These are phyloP conservation scores for Mystacornis crossleyi DNA, from an alignment of 2,113 vertebrate species.

Conservation along the genomic window DNA sequence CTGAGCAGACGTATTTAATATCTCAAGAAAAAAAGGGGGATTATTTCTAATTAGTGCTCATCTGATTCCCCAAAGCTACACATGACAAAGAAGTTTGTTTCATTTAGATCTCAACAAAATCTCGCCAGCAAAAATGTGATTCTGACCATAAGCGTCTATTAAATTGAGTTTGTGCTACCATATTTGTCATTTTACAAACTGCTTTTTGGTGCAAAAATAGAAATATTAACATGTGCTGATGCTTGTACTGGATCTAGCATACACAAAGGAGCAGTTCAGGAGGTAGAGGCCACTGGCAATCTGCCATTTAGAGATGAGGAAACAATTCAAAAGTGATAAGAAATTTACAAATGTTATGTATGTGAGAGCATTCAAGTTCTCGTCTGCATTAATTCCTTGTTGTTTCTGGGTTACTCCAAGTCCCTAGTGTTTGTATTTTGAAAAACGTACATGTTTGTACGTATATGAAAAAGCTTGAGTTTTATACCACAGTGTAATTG, in stretches of 20 bases:
- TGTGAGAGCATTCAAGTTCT: neutral
- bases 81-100: neutral
- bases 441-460: neutral
- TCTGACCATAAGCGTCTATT: neutral
- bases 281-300: neutral
- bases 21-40: neutral
- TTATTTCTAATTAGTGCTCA: neutral
- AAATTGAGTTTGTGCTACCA: neutral
- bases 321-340: neutral
- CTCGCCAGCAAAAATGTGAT: neutral
- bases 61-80: neutral
- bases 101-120: neutral
- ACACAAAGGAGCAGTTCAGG: neutral
- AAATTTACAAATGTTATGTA: neutral
- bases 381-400: neutral
- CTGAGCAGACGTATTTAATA: neutral
- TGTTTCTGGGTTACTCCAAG: neutral
- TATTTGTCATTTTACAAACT: slow-evolving; percentile 1
- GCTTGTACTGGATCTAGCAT: neutral
- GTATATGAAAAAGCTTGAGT: neutral
- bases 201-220: neutral
- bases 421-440: neutral
- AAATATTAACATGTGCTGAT: neutral
- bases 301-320: slow-evolving; percentile 6
- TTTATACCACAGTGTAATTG: neutral